A percentile compares a stretch with the other conserved stretches of the same genome.
Evolutionary conservation across 92 coral and sea anemone genomes (phyloP).

Genomic region (Porites rus): DNA sequence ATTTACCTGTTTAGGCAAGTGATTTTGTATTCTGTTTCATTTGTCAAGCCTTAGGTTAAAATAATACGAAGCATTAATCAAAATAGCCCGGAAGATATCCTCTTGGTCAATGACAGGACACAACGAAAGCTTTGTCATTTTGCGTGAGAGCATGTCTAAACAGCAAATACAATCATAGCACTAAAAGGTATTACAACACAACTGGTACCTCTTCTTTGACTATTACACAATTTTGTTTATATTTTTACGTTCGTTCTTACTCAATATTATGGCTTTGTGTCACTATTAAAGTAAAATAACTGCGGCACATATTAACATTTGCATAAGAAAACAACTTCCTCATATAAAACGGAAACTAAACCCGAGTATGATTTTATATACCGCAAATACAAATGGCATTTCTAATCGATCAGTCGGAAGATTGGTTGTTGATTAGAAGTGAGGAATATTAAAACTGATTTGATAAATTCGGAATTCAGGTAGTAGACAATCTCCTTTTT

Average conservation of each 20-base stretch:
- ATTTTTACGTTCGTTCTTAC: neutral
- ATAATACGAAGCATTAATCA: conserved; percentile 10
- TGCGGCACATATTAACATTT: neutral
- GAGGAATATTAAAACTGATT: too few relatives aligned
- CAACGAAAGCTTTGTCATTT: neutral
- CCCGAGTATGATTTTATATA: too few relatives aligned
- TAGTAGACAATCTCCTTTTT: too few relatives aligned
- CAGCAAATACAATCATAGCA: conserved; percentile 24
- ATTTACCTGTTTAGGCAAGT: conserved; percentile 15
- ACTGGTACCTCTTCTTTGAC: conserved; percentile 1
- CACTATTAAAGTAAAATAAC: neutral
- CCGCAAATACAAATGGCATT: neutral
- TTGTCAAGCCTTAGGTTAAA: conserved; percentile 23
- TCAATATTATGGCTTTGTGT: neutral
- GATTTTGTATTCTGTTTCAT: conserved; percentile 2
- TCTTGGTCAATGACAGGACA: conserved; percentile 11
- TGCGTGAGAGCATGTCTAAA: neutral
- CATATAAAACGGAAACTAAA: neutral
- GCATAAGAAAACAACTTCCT: neutral
- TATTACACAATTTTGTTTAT: neutral
- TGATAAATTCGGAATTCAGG: too few relatives aligned
- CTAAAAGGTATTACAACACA: neutral
- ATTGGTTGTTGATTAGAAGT: too few relatives aligned
- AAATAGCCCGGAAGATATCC: conserved; percentile 24
- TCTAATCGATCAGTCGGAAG: too few relatives aligned